phyloP scores from a whole-genome alignment of 2,113 vertebrate species.

The Nipponia nippon region DNA sequence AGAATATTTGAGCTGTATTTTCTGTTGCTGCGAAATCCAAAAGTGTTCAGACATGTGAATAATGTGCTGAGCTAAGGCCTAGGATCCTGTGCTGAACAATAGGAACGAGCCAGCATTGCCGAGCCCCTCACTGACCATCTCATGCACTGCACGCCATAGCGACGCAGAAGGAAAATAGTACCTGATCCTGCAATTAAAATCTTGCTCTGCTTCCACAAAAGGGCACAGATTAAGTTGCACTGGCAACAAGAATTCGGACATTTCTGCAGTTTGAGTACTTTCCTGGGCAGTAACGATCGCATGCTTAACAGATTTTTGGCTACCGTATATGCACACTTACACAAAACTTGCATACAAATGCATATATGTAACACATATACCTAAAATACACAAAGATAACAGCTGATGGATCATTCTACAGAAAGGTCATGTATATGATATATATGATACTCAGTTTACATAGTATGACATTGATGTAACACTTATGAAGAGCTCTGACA shows the following conservation, averaged over 20 bases:
- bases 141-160: neutral
- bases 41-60: neutral
- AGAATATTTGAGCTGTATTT: neutral
- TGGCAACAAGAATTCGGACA: neutral
- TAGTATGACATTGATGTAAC: conserved; percentile 54
- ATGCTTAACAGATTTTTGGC: neutral
- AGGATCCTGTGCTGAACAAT: neutral
- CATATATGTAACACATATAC: accelerated
- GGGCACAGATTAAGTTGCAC: neutral
- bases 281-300: neutral
- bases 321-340: neutral
- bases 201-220: neutral
- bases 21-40: neutral
- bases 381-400: neutral
- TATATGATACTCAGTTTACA: conserved; percentile 13
- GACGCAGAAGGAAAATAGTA: neutral
- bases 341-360: neutral
- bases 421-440: neutral
- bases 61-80: neutral
- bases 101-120: neutral
- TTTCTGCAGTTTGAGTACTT: neutral
- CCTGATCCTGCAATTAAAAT: neutral
- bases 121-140: neutral
- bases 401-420: neutral
- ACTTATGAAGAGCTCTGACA: conserved; percentile 49